These are phyloP conservation scores for Sinocyclocheilus anophthalmus DNA, from an alignment of 2,113 vertebrate genomes.

Conservation along the genomic window DNA sequence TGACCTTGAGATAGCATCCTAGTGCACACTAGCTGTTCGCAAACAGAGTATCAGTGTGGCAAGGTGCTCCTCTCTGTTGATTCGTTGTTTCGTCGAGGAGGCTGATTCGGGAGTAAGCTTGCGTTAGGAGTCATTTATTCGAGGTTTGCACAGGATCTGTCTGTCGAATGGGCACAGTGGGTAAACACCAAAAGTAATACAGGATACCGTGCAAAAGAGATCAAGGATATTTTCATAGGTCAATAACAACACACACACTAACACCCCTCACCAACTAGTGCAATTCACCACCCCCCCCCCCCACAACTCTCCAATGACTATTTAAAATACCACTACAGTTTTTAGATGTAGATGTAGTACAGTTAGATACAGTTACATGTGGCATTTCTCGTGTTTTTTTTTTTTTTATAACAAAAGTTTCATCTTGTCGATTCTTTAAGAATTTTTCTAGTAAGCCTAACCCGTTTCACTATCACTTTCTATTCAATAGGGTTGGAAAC, in stretches of 20 bases:
- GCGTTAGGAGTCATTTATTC: conserved; percentile 61
- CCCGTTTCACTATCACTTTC: neutral
- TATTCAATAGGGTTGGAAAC: neutral
- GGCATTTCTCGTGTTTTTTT: neutral
- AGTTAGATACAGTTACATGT: neutral
- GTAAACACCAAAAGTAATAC: too few species aligned
- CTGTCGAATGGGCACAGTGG: conserved; percentile 53
- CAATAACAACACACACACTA: neutral
- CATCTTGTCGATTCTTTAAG: neutral
- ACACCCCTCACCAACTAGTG: too few species aligned
- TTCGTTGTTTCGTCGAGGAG: conserved; percentile 53
- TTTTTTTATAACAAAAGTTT: neutral
- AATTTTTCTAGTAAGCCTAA: neutral
- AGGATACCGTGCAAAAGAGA: too few species aligned
- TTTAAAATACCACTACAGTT: neutral
- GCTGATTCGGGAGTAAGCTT: conserved; percentile 60
- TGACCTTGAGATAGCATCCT: conserved; percentile 19
- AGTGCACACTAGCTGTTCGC: conserved; percentile 18
- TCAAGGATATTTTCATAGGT: too few species aligned
- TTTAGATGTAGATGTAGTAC: too few species aligned
- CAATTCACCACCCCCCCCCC: neutral
- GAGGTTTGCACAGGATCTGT: conserved; percentile 57
- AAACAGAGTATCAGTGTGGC: conserved; percentile 7
- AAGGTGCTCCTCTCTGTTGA: conserved; percentile 39
- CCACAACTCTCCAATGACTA: neutral